These are phyloP conservation scores for Diarsia brunnea DNA, from an alignment of 2,888 invertebrate genomes.

Conservation along the genomic window DNA sequence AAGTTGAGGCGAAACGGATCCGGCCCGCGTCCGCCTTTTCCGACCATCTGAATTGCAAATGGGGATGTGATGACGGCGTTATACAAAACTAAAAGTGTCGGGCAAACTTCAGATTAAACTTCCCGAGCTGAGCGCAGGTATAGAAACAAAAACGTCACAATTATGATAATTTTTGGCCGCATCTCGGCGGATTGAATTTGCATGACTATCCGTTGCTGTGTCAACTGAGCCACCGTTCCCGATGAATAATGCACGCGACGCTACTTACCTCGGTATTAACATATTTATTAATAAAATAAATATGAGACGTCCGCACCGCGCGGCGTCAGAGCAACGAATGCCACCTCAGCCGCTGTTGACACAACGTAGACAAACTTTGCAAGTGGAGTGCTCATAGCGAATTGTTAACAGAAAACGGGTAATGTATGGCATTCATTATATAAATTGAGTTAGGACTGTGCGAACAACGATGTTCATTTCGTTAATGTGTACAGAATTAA, in stretches of 20 bases:
- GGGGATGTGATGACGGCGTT: slow-evolving; percentile 86
- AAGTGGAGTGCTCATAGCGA: slow-evolving; percentile 80
- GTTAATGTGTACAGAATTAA: slow-evolving; percentile 87
- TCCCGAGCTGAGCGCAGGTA: slow-evolving; percentile 84
- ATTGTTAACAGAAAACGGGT: slow-evolving; percentile 85
- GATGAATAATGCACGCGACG: slow-evolving; percentile 89
- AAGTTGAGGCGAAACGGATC: slow-evolving; percentile 82
- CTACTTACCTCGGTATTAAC: slow-evolving; percentile 90
- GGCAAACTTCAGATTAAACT: slow-evolving; percentile 90
- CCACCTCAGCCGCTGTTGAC: slow-evolving; percentile 80
- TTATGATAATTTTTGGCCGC: slow-evolving; percentile 89
- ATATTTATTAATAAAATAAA: slow-evolving; percentile 91
- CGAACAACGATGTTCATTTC: slow-evolving; percentile 86
- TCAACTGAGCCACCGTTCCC: slow-evolving; percentile 87
- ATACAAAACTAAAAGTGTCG: slow-evolving; percentile 90
- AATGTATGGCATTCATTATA: slow-evolving; percentile 90
- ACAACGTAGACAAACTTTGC: slow-evolving; percentile 80
- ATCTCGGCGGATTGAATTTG: slow-evolving; percentile 90
- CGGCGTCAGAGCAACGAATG: slow-evolving; percentile 76
- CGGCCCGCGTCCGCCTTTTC: slow-evolving; percentile 85
- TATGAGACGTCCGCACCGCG: slow-evolving; percentile 84
- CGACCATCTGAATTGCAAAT: slow-evolving; percentile 90
- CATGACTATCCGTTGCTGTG: slow-evolving; percentile 90
- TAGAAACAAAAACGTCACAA: slow-evolving; percentile 90
- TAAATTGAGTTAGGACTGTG: slow-evolving; percentile 86